A percentile compares a stretch with the other conserved stretches of the same genome.
phyloP scores from a whole-genome alignment of 2,888 invertebrate species.

The Trichopoda pennipes region DNA sequence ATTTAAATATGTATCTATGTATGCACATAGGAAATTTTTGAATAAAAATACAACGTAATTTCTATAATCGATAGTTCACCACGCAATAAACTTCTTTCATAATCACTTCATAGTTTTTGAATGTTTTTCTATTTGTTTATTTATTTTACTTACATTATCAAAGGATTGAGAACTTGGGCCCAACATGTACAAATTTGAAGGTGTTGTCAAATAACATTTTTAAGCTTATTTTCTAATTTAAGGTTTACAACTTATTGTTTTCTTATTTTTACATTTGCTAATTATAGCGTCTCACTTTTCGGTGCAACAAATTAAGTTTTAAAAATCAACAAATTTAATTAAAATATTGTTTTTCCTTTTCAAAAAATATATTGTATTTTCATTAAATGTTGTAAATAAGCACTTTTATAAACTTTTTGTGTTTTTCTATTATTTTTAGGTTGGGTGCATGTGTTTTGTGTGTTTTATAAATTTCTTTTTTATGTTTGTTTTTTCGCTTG shows the following conservation, averaged over 20 bases:
- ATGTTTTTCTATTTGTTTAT: constrained; percentile 25
- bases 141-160: constrained; percentile 54
- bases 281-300: background rate
- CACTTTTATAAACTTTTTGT: constrained; percentile 19
- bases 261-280: background rate
- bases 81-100: constrained; percentile 65
- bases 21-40: background rate
- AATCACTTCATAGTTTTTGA: constrained; percentile 27
- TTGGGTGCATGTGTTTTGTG: constrained; percentile 29
- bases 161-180: background rate
- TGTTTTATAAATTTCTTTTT: constrained; percentile 28
- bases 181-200: background rate
- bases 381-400: background rate
- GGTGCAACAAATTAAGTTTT: background rate
- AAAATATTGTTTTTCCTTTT: constrained; percentile 4
- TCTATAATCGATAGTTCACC: constrained; percentile 45
- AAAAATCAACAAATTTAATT: background rate
- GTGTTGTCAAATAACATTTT: background rate
- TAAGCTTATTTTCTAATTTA: background rate
- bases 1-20: too few relatives aligned
- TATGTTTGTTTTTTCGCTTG: constrained; percentile 14
- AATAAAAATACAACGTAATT: constrained; percentile 10
- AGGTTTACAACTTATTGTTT: constrained; percentile 13
- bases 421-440: background rate
- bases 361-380: background rate